A percentile compares a stretch with the other conserved stretches of the same genome.
phyloP scores from a whole-genome alignment of 2,113 vertebrate genomes.

The Alethe castanea region DNA sequence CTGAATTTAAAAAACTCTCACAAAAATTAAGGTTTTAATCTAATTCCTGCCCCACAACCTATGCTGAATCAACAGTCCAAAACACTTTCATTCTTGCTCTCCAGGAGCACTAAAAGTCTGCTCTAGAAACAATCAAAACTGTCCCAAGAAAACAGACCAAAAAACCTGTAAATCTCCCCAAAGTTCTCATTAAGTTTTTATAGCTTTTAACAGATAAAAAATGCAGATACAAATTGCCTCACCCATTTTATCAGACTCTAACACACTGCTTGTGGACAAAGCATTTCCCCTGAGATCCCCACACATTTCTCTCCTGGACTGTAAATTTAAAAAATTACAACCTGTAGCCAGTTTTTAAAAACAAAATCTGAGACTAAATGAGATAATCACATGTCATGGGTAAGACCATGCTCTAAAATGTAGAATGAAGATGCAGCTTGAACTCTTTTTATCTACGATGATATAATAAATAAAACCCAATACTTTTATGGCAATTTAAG shows the following conservation, averaged over 20 bases:
- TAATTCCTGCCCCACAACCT: background rate
- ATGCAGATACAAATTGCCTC: background rate
- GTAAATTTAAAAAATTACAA: background rate
- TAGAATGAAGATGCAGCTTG: background rate
- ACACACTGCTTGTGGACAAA: background rate
- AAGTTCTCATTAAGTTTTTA: background rate
- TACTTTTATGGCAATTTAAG: background rate
- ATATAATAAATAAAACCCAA: background rate
- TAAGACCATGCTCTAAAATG: background rate
- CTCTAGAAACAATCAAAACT: background rate
- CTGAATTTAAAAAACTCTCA: fast-evolving
- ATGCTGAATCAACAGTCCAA: background rate
- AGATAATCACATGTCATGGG: fast-evolving
- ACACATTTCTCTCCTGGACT: background rate
- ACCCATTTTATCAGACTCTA: background rate
- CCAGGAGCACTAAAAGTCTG: background rate
- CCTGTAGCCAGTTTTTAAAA: background rate
- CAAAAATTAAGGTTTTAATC: background rate
- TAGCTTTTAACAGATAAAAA: background rate
- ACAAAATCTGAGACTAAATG: background rate
- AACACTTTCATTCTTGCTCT: background rate
- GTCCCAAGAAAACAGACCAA: background rate
- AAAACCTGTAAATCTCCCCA: background rate
- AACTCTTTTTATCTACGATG: background rate
- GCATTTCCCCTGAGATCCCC: background rate